A percentile compares a stretch with the other conserved stretches of the same genome.
These are phyloP conservation scores for Syngnathus floridae DNA, from an alignment of 2,113 vertebrate genomes.

Conservation along the genomic window DNA sequence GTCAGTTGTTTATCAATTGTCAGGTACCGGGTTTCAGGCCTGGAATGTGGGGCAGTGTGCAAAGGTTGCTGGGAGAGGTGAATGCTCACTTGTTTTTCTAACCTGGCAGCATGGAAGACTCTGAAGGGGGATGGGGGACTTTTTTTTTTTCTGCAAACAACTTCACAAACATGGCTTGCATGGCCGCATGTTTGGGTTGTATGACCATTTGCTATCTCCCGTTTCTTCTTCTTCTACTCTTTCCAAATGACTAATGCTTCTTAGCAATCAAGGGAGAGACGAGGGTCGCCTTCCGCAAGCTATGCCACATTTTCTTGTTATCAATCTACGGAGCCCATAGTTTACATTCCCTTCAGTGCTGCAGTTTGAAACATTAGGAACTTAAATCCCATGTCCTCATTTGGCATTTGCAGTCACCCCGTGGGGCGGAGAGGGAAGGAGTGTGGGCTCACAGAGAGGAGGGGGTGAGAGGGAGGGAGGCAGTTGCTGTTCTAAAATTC, in stretches of 20 bases:
- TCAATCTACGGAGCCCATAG: constrained; percentile 11
- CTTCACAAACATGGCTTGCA: constrained; percentile 35
- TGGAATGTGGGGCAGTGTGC: constrained; percentile 71
- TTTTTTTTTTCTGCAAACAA: constrained; percentile 18
- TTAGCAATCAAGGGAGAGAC: neutral
- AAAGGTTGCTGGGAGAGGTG: constrained; percentile 71
- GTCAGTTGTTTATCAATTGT: constrained; percentile 77
- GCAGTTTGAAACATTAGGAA: constrained; percentile 16
- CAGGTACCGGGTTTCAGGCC: constrained; percentile 73
- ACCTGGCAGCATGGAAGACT: constrained; percentile 53
- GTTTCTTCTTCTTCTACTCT: neutral
- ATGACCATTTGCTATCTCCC: constrained; percentile 3
- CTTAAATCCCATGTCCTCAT: constrained; percentile 23
- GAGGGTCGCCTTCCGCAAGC: constrained; percentile 16
- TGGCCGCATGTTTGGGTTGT: constrained; percentile 9
- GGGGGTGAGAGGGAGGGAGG: neutral
- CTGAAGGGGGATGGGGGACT: constrained; percentile 17
- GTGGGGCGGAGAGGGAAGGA: neutral
- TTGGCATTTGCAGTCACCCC: constrained; percentile 3
- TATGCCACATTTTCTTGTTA: constrained; percentile 36
- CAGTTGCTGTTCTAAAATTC: constrained; percentile 8
- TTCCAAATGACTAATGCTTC: constrained; percentile 3
- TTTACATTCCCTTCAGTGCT: constrained; percentile 27
- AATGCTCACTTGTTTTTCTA: constrained; percentile 71
- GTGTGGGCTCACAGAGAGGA: neutral